Evolutionary conservation across 37 sponge, comb jelly and placozoan species (phyloP), one percentile per base, ranked within the genome.

Genomic region (Ephydatia muelleri): DNA sequence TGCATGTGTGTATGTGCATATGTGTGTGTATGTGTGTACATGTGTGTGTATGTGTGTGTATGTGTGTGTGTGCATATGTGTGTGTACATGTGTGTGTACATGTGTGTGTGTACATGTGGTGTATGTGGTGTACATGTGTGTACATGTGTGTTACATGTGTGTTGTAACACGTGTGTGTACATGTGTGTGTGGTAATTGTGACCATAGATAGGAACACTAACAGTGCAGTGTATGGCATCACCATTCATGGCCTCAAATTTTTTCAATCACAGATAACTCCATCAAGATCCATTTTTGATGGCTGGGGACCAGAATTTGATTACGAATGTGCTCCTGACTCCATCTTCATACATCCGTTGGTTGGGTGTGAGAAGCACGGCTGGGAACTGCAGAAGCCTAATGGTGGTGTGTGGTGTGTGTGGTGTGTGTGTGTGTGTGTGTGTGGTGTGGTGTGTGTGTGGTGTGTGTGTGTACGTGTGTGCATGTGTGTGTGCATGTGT

Each of bases 261-360:
- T n/a, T n/a, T n/a, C n/a, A n/a, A n/a, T n/a, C n/a, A n/a, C n/a
- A n/a, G n/a, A n/a, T n/a, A n/a, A n/a, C n/a, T n/a, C n/a, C n/a
- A n/a, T n/a, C n/a, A n/a, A n/a, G n/a, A n/a, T n/a, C n/a, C n/a
- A n/a, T n/a, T n/a, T 94, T 94, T 86, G 95, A 94, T 80, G 92
- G 92, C 25, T 94, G 95, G 95, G 69, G 85, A 16, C 19, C 27
- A 11, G 80, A 72, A 37, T 94, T 89, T 65, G 84, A 94, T 81
- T 94, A 94, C 82, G 91, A 92, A 92, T 87, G 89, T 48, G 30
- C 76, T 31, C 23, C 35, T 5, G 86, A 74, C 32, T 31, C 84
- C 23, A 57, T 85, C 31, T 92, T 91, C 70, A 79, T 94, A 26
- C 95, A 91, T 72, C 92, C 95, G 40, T 71, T 66, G 21, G 95